Evolutionary conservation across 2,888 invertebrate genomes (phyloP), one percentile per base, ranked within the genome.

Genomic region (Hartigia nigra): DNA sequence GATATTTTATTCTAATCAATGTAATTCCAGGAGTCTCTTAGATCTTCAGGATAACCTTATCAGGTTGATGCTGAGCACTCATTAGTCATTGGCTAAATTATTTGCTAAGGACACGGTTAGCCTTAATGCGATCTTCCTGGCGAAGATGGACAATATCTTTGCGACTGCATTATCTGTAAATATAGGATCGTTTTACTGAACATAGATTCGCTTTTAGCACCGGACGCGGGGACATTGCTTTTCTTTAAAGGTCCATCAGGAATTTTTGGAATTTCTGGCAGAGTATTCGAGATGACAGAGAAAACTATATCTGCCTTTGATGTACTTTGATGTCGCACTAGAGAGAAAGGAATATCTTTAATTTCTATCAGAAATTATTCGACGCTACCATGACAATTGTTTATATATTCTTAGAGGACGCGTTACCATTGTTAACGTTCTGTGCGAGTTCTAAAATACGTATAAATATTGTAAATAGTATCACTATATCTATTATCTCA

Each of bases 131-230:
- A 55, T 2, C 55, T 23, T 9, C 55, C 23, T 2, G 9, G 23
- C 0, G 23, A 55, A 72, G 36, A 36, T 12, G 84, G 84, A 82
- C 86, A 82, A 86, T 86, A 85, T 82, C 80, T 87, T 83, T 69
- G 69, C 84, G 23, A 79, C 81, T 81, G 74, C 77, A 76, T 84
- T 83, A 77, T 79, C 80, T 80, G 70, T 70, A 70, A 34, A 79
- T 78, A 76, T 70, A 75, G 77, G 72, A 80, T 79, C 81, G 77
- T 80, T 80, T 78, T 78, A 82, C 72, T 77, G 85, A 85, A 87
- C 88, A 87, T 84, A 82, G 82, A 76, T 86, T 86, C 81, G 85
- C 87, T 87, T 84, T 88, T 88, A 86, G 81, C 81, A 77, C 74
- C 75, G 37, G 34, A 9, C 39, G 39, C 39, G 14, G 39, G 39